Evolutionary conservation across 2,797 vertebrate genomes (phyloP).

Genomic region (Siniperca obscura): DNA sequence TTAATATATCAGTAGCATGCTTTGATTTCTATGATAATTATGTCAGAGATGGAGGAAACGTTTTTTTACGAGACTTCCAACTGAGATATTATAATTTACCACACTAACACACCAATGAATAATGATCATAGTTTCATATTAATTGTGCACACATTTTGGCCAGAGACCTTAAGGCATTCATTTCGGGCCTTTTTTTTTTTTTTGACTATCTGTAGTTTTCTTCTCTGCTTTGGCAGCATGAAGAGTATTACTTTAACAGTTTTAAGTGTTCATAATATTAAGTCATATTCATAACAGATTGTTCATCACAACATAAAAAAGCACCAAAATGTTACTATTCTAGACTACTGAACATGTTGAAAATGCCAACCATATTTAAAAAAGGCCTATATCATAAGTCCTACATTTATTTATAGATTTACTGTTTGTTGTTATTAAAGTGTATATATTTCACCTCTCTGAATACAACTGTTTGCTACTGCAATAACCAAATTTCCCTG

Average conservation of each 20-base stretch:
- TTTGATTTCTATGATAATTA: neutral
- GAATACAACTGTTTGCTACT: neutral
- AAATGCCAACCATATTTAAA: no score
- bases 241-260: neutral
- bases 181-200: neutral
- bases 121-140: neutral
- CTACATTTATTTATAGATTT: no score
- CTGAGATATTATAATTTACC: neutral
- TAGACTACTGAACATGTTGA: no score
- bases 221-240: neutral
- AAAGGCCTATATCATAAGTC: no score
- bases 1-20: no score
- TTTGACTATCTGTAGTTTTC: neutral
- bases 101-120: neutral
- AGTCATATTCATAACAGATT: neutral
- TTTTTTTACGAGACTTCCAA: no score
- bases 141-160: neutral
- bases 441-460: neutral
- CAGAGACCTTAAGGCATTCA: no score
- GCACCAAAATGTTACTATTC: neutral
- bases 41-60: no score
- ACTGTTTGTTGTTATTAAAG: neutral
- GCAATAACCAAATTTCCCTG: neutral
- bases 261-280: neutral
- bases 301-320: neutral